Conservation (phyloP, 2,797 vertebrate species). For the Borostomias antarcticus region DNA sequence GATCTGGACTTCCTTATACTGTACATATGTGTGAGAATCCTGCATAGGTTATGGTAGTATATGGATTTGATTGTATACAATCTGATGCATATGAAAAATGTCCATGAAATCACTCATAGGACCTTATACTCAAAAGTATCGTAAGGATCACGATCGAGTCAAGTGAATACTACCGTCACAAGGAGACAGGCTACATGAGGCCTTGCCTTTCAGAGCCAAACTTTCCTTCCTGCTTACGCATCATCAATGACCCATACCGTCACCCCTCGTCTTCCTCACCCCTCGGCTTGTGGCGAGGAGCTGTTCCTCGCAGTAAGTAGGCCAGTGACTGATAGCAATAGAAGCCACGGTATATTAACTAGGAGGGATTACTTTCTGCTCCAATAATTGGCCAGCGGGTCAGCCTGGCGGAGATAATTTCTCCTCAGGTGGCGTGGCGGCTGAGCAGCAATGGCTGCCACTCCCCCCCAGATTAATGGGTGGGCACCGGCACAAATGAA, state of each 20-base stretch:
- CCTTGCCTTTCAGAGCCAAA: too few species aligned
- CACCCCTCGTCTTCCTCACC: conserved; percentile 10
- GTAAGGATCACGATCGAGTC: not conserved
- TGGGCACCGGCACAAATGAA: conserved; percentile 44
- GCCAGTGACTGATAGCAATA: conserved; percentile 65
- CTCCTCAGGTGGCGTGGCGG: conserved; percentile 54
- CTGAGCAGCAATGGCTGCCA: conserved; percentile 47
- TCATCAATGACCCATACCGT: not conserved
- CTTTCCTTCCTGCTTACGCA: not conserved
- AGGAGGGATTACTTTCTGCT: conserved; percentile 67
- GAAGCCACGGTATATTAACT: conserved; percentile 63
- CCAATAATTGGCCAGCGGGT: conserved; percentile 70
- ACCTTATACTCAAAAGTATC: too few species aligned
- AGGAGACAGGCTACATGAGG: conserved; percentile 5
- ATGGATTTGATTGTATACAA: too few species aligned
- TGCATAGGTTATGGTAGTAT: too few species aligned
- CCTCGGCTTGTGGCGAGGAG: conserved; percentile 28
- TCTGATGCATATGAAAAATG: too few species aligned
- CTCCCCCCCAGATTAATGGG: conserved; percentile 60
- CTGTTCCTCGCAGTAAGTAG: conserved; percentile 51
- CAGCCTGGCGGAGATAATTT: conserved; percentile 58
- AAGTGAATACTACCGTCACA: not conserved
- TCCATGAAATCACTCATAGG: too few species aligned
- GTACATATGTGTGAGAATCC: too few species aligned
- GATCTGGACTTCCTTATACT: too few species aligned